Evolutionary conservation across 2,113 vertebrate genomes (phyloP).

Genomic region (Ctenomys sociabilis): DNA sequence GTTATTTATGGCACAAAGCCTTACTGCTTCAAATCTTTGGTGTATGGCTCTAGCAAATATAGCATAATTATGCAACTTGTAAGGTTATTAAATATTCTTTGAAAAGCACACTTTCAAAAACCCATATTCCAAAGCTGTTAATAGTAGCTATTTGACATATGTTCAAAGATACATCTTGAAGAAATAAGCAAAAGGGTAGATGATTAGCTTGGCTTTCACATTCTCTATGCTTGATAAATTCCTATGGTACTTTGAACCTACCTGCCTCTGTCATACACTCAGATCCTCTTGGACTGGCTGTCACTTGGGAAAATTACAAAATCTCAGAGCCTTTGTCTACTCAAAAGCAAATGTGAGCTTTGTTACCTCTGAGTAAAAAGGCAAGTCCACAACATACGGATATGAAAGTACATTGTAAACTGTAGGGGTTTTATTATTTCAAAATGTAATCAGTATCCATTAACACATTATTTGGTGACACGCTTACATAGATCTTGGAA

Average conservation of each 20-base stretch:
- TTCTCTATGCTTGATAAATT: background rate
- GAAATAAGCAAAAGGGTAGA: background rate
- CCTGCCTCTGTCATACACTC: too few species aligned
- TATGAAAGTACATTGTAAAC: background rate
- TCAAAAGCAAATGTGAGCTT: background rate
- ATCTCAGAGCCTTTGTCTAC: background rate
- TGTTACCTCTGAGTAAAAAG: background rate
- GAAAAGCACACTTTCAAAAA: background rate
- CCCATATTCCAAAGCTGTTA: background rate
- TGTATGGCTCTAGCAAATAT: background rate
- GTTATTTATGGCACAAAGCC: background rate
- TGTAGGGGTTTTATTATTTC: background rate
- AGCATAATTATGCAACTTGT: background rate
- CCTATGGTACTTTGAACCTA: background rate
- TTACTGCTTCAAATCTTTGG: background rate
- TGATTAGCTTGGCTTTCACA: background rate
- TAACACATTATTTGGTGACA: background rate
- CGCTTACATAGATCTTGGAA: background rate
- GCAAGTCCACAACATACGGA: background rate
- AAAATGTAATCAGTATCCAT: background rate
- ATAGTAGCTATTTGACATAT: background rate
- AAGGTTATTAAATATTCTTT: background rate
- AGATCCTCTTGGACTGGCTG: background rate
- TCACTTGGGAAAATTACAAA: background rate
- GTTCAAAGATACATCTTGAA: background rate